phyloP scores from a whole-genome alignment of 2,113 vertebrate species.

The Toxotes chatareus region DNA sequence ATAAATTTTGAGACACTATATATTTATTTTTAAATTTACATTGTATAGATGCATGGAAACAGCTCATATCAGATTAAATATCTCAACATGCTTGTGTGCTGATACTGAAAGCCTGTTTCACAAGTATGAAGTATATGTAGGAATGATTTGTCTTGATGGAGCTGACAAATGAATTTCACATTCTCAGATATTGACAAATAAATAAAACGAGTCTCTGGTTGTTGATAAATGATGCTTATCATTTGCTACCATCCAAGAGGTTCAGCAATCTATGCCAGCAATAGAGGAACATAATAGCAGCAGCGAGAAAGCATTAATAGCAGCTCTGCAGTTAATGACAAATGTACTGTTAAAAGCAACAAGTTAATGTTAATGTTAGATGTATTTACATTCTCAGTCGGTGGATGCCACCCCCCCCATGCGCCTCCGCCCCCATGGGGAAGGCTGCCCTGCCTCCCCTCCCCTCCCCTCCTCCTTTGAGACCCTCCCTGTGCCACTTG shows the following conservation, averaged over 20 bases:
- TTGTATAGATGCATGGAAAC: conserved; percentile 9
- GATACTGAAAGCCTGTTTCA: background rate
- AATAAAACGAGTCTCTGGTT: background rate
- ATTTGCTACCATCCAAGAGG: background rate
- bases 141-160: background rate
- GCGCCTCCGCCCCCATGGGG: conserved; percentile 40
- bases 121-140: background rate
- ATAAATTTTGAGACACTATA: background rate
- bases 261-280: background rate
- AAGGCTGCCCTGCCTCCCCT: conserved; percentile 60
- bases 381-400: conserved; percentile 67
- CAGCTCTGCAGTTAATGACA: conserved; percentile 7
- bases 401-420: conserved; percentile 29
- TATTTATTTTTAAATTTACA: background rate
- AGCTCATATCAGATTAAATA: background rate
- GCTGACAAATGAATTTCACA: background rate
- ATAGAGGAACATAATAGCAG: conserved; percentile 6
- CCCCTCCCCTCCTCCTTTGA: conserved; percentile 72
- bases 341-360: conserved; percentile 16
- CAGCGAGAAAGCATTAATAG: background rate
- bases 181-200: background rate
- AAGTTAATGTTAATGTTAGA: conserved; percentile 52
- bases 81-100: background rate
- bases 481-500: conserved; percentile 70
- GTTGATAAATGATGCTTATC: conserved; percentile 4